phyloP scores from a whole-genome alignment of 2,888 invertebrate genomes.

The Chrysopilus asiliformis region DNA sequence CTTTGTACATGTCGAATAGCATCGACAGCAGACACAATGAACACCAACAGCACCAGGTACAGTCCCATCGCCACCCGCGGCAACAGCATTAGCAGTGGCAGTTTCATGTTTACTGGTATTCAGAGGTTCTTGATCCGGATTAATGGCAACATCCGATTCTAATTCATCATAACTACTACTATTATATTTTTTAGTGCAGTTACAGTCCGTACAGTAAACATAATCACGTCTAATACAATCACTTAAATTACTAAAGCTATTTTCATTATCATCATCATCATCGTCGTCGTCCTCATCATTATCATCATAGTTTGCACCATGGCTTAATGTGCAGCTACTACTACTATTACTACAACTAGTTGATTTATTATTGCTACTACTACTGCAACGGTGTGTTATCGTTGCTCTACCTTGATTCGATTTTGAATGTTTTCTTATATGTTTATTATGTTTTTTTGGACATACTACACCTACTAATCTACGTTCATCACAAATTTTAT shows the following conservation, averaged over 20 bases:
- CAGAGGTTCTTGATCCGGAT: too few species aligned
- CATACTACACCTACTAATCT: too few species aligned
- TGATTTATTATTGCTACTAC: background rate
- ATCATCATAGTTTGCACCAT: background rate
- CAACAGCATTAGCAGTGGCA: too few species aligned
- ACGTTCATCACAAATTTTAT: slow-evolving; percentile 8
- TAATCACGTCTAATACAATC: slow-evolving; percentile 11
- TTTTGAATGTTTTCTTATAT: background rate
- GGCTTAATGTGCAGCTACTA: slow-evolving; percentile 2
- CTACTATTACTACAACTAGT: slow-evolving; percentile 3
- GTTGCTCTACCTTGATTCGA: slow-evolving; percentile 3
- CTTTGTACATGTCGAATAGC: slow-evolving; percentile 1
- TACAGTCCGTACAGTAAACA: background rate
- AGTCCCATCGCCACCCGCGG: too few species aligned
- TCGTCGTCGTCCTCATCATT: slow-evolving; percentile 12
- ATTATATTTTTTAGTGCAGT: too few species aligned
- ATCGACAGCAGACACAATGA: background rate
- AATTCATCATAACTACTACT: too few species aligned
- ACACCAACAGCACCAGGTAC: slow-evolving; percentile 2
- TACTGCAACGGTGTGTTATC: slow-evolving; percentile 5
- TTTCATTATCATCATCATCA: slow-evolving; percentile 27
- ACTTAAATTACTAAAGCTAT: slow-evolving; percentile 22
- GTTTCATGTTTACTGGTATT: too few species aligned
- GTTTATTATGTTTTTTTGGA: slow-evolving; percentile 3
- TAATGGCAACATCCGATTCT: too few species aligned